Conservation (phyloP, 2,888 invertebrate species). For the Andrena bicolor region DNA sequence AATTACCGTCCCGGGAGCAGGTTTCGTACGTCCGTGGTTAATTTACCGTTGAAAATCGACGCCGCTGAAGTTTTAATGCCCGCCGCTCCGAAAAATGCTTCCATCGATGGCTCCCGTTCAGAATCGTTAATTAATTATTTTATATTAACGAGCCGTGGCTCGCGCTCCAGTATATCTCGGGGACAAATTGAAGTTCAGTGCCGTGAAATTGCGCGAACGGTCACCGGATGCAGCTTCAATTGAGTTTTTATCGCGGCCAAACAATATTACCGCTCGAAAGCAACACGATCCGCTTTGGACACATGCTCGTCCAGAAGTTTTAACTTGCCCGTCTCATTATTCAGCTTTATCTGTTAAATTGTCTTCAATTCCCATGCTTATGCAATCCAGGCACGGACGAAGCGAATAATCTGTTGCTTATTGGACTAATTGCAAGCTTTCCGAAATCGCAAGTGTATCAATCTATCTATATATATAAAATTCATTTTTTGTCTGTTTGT, state of each 20-base stretch:
- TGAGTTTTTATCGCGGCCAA: constrained; percentile 27
- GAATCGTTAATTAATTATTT: constrained; percentile 28
- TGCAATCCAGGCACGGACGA: not conserved
- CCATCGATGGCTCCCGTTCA: not conserved
- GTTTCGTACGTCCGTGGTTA: constrained; percentile 24
- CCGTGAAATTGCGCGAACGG: constrained; percentile 8
- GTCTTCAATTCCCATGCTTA: constrained; percentile 5
- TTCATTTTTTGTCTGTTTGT: too few relatives aligned
- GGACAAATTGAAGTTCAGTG: constrained; percentile 18
- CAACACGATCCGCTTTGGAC: not conserved
- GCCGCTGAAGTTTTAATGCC: constrained; percentile 22
- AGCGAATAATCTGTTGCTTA: constrained; percentile 1
- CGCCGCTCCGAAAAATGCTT: not conserved
- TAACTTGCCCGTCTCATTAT: constrained; percentile 7
- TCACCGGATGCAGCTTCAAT: not conserved
- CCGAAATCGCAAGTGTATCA: too few relatives aligned
- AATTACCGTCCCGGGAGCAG: constrained; percentile 13
- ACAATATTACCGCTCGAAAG: constrained; percentile 24
- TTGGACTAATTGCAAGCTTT: not conserved
- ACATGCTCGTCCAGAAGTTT: constrained; percentile 8
- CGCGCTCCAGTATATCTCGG: not conserved
- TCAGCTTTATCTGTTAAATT: constrained; percentile 5
- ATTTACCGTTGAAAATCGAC: constrained; percentile 35
- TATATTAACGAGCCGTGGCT: not conserved
- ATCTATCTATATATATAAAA: too few relatives aligned